A percentile compares a stretch with the other conserved stretches of the same genome.
phyloP scores from a whole-genome alignment of 2,888 invertebrate species.

The Norana najaformis region DNA sequence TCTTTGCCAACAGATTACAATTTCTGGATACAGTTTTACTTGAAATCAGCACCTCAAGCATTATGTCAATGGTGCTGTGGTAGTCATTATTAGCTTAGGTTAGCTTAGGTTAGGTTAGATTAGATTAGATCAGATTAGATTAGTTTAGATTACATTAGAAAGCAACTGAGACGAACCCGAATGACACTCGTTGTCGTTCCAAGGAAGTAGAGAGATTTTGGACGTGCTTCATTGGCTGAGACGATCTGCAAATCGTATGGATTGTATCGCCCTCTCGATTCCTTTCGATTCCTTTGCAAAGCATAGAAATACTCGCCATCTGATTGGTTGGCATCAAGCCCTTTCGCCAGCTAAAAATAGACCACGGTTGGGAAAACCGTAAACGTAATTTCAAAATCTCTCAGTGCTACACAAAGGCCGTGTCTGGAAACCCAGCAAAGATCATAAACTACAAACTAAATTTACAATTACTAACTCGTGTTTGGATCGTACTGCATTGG shows the following conservation, averaged over 20 bases:
- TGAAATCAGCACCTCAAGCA: no score
- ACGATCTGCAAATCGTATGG: constrained; percentile 61
- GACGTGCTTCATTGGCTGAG: constrained; percentile 54
- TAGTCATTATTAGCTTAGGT: neutral
- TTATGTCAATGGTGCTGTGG: no score
- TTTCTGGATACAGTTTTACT: no score
- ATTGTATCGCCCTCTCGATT: constrained; percentile 53
- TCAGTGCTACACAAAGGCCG: no score
- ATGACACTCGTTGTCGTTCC: constrained; percentile 59
- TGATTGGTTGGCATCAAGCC: neutral
- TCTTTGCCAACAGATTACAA: neutral
- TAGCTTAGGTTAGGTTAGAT: no score
- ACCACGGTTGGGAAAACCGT: neutral
- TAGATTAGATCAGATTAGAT: no score
- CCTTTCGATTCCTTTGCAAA: constrained; percentile 51
- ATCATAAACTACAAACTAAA: no score
- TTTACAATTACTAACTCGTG: no score
- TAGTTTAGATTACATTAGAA: no score
- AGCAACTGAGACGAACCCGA: constrained; percentile 48
- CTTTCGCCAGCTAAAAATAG: neutral
- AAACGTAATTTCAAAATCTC: no score
- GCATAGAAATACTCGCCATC: constrained; percentile 59
- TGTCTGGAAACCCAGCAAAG: no score
- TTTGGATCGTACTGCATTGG: no score
- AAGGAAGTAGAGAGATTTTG: constrained; percentile 56